Evolutionary conservation across 2,888 invertebrate genomes (phyloP).

Genomic region (Drosophila paranaensis): DNA sequence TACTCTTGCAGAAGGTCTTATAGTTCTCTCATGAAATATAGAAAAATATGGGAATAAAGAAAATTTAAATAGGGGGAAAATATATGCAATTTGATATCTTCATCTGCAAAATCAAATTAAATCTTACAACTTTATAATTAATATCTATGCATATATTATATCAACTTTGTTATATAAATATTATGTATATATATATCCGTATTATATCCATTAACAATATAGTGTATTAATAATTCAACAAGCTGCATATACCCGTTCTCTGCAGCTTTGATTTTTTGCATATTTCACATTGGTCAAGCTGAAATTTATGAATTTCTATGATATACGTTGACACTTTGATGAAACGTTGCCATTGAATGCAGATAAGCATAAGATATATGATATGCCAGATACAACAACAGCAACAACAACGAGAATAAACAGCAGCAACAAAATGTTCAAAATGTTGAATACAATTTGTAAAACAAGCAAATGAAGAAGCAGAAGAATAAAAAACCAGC

Average conservation of each 20-base stretch:
- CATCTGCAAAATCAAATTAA: too few relatives aligned
- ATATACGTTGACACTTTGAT: conserved; percentile 79
- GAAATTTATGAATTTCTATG: conserved; percentile 77
- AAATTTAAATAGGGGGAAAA: neutral
- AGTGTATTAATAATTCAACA: neutral
- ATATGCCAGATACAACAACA: conserved; percentile 35
- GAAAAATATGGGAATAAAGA: neutral
- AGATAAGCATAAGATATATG: conserved; percentile 74
- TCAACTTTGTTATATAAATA: neutral
- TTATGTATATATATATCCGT: too few relatives aligned
- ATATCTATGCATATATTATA: neutral
- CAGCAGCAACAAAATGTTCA: conserved; percentile 35
- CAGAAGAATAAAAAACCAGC: conserved; percentile 27
- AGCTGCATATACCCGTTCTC: neutral
- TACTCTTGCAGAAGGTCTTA: neutral
- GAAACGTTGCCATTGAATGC: conserved; percentile 77
- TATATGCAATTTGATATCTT: too few relatives aligned
- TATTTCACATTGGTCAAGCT: conserved; percentile 39
- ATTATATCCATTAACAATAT: neutral
- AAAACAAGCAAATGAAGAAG: conserved; percentile 45
- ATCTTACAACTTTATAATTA: too few relatives aligned
- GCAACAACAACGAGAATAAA: conserved; percentile 29
- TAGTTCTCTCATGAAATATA: neutral
- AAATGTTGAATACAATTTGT: conserved; percentile 56
- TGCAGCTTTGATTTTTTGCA: neutral